These are phyloP conservation scores for Anneissia japonica DNA, from an alignment of 35 echinoderm and acorn worm genomes.

Conservation along the genomic window DNA sequence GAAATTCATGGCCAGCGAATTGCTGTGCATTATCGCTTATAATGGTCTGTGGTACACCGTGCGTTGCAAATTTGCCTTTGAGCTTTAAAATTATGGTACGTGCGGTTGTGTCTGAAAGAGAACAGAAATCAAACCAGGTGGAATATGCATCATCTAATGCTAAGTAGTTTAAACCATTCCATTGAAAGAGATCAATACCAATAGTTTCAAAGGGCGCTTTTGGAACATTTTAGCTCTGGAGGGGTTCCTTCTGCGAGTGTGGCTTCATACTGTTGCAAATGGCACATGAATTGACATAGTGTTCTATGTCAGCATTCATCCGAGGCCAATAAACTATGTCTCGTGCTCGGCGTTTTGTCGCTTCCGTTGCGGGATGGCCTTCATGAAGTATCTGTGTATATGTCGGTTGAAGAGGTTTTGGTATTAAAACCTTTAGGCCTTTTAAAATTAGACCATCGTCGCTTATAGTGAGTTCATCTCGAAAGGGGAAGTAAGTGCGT, in stretches of 20 bases:
- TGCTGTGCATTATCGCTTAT: neutral
- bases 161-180: too few species aligned
- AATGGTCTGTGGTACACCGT: neutral
- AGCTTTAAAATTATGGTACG: too few species aligned
- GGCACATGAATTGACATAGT: neutral
- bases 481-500: neutral
- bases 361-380: conserved; percentile 16
- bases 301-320: neutral
- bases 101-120: too few species aligned
- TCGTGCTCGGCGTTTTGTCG: conserved; percentile 10
- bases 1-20: neutral
- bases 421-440: neutral
- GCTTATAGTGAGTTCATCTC: conserved; percentile 1
- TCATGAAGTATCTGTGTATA: conserved; percentile 1
- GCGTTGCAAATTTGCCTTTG: neutral
- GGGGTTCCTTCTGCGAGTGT: neutral
- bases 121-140: too few species aligned
- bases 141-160: too few species aligned
- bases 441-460: neutral
- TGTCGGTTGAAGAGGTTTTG: neutral
- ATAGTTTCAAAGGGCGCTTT: too few species aligned
- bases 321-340: conserved; percentile 9
- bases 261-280: neutral
- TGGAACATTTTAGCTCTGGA: too few species aligned
- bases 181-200: too few species aligned